Evolutionary conservation across 2,888 invertebrate genomes (phyloP).

Genomic region (Drosophila atripex): DNA sequence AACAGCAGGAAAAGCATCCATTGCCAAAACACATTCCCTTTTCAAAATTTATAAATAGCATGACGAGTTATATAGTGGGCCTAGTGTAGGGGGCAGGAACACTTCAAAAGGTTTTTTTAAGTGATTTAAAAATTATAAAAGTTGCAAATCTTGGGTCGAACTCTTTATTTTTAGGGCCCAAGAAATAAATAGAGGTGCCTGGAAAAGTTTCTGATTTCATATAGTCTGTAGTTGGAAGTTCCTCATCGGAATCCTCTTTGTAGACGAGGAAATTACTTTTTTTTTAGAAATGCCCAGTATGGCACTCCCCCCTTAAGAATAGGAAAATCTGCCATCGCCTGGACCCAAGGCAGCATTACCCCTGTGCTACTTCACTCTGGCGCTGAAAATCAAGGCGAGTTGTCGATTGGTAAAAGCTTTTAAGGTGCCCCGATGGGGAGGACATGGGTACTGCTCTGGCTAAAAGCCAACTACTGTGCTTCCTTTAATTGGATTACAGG

Average conservation of each 20-base stretch:
- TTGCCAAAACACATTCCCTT: background rate
- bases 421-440: conserved; percentile 58
- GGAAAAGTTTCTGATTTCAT: too few species aligned
- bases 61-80: too few species aligned
- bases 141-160: too few species aligned
- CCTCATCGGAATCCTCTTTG: too few species aligned
- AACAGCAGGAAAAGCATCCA: background rate
- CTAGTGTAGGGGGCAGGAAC: too few species aligned
- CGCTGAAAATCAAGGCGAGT: conserved; percentile 75
- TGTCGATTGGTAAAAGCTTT: conserved; percentile 79
- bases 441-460: conserved; percentile 57
- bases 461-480: conserved; percentile 80
- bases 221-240: too few species aligned
- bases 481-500: conserved; percentile 81
- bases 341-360: conserved; percentile 14
- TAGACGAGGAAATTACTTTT: background rate
- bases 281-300: background rate
- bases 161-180: too few species aligned
- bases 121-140: too few species aligned
- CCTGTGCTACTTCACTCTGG: conserved; percentile 33
- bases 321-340: conserved; percentile 14
- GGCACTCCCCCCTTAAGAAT: conserved; percentile 1
- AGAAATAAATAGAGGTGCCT: too few species aligned
- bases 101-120: too few species aligned
- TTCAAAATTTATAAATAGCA: background rate